These are phyloP conservation scores for Cephus cinctus DNA, from an alignment of 1,140 invertebrate genomes.

Conservation along the genomic window DNA sequence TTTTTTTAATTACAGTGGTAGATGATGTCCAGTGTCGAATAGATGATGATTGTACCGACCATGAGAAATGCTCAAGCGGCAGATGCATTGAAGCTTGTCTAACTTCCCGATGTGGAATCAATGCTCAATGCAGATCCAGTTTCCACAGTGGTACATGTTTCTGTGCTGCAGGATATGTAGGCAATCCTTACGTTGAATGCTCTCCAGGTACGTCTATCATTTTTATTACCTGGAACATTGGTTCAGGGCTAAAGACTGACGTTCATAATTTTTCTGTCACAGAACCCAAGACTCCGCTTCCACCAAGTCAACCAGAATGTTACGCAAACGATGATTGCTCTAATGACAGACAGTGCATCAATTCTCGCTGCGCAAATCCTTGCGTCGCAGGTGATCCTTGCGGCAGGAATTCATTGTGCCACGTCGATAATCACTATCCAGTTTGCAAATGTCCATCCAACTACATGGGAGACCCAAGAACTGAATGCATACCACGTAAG, in stretches of 20 bases:
- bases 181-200: constrained; percentile 83
- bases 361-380: constrained; percentile 76
- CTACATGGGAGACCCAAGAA: constrained; percentile 71
- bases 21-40: constrained; percentile 59
- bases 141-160: constrained; percentile 75
- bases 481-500: constrained; percentile 77
- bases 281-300: constrained; percentile 56
- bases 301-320: constrained; percentile 65
- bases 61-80: constrained; percentile 72
- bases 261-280: constrained; percentile 19
- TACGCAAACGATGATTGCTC: constrained; percentile 74
- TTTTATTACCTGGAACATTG: not conserved
- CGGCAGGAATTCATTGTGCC: constrained; percentile 75
- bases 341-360: constrained; percentile 70
- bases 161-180: constrained; percentile 76
- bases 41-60: constrained; percentile 71
- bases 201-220: constrained; percentile 55
- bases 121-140: constrained; percentile 76
- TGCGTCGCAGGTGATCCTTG: constrained; percentile 70
- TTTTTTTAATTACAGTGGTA: not conserved
- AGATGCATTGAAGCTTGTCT: constrained; percentile 79
- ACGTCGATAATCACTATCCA: constrained; percentile 71
- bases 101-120: constrained; percentile 76
- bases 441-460: constrained; percentile 78
- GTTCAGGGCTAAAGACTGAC: not conserved